Conservation (phyloP, 1,140 invertebrate genomes). For the Stenopsyche tienmushanensis region DNA sequence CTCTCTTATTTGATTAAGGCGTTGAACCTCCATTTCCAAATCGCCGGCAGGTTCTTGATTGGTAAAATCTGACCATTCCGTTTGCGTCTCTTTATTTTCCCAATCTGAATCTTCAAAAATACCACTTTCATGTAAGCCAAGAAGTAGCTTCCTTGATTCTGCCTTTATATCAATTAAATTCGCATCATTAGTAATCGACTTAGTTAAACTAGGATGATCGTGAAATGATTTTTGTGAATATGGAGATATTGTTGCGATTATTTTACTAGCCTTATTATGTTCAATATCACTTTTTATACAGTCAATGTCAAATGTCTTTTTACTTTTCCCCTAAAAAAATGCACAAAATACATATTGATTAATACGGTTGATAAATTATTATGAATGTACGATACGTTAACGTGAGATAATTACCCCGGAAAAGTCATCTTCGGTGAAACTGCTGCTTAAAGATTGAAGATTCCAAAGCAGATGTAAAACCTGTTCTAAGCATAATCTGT, state of each 20-base stretch:
- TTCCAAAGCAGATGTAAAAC: constrained; percentile 59
- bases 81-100: constrained; percentile 56
- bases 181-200: constrained; percentile 22
- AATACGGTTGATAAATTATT: neutral
- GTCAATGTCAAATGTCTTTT: constrained; percentile 30
- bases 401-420: constrained; percentile 46
- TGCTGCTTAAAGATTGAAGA: constrained; percentile 56
- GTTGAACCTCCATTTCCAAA: constrained; percentile 58
- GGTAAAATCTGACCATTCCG: constrained; percentile 54
- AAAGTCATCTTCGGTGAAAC: constrained; percentile 54
- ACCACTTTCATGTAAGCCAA: constrained; percentile 62
- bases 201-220: constrained; percentile 43
- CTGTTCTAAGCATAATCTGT: constrained; percentile 59
- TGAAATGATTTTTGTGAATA: constrained; percentile 50
- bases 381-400: neutral
- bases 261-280: constrained; percentile 43
- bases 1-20: constrained; percentile 58
- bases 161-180: constrained; percentile 23
- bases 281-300: constrained; percentile 35
- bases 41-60: constrained; percentile 49
- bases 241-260: constrained; percentile 55
- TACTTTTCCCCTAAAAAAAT: constrained; percentile 33
- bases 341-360: neutral
- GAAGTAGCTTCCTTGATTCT: constrained; percentile 35
- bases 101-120: constrained; percentile 62